A percentile compares a stretch with the other conserved stretches of the same genome.
Evolutionary conservation across 2,888 invertebrate species (phyloP).

Genomic region (Eristalis tenax): DNA sequence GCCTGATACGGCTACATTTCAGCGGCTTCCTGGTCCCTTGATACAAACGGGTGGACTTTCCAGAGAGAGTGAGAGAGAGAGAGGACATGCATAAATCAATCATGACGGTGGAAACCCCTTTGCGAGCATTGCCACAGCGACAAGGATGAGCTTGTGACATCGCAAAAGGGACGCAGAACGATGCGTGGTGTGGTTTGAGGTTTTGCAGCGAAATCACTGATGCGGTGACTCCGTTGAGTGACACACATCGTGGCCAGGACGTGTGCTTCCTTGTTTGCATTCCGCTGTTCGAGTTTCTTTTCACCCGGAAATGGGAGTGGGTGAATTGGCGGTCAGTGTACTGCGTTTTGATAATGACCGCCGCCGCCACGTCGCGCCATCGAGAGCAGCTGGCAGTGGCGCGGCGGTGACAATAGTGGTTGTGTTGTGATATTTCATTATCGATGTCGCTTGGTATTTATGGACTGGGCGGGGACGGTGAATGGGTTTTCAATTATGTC

Average conservation of each 20-base stretch:
- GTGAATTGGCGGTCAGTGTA: not conserved
- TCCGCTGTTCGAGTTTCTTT: not conserved
- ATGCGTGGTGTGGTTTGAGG: slow-evolving; percentile 36
- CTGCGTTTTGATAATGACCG: slow-evolving; percentile 36
- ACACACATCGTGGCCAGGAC: slow-evolving; percentile 37
- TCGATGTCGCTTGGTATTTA: slow-evolving; percentile 34
- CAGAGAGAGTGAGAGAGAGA: not conserved
- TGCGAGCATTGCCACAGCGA: not conserved
- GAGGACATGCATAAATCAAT: slow-evolving; percentile 55
- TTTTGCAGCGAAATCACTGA: slow-evolving; percentile 53
- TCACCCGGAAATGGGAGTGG: not conserved
- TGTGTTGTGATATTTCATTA: slow-evolving; percentile 47
- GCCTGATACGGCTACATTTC: slow-evolving; percentile 25
- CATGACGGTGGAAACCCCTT: slow-evolving; percentile 7
- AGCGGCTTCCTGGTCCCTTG: not conserved
- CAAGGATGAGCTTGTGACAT: slow-evolving; percentile 8
- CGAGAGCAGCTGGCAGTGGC: not conserved
- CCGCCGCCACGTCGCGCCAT: not conserved
- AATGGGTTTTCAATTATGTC: slow-evolving; percentile 58
- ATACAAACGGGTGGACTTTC: not conserved
- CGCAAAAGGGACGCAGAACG: slow-evolving; percentile 32
- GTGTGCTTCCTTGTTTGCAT: not conserved
- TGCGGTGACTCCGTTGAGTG: slow-evolving; percentile 50
- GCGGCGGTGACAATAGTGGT: slow-evolving; percentile 9
- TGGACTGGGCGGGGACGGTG: slow-evolving; percentile 9